Evolutionary conservation across 2,113 vertebrate genomes (phyloP).

Genomic region (Neomonachus schauinslandi): DNA sequence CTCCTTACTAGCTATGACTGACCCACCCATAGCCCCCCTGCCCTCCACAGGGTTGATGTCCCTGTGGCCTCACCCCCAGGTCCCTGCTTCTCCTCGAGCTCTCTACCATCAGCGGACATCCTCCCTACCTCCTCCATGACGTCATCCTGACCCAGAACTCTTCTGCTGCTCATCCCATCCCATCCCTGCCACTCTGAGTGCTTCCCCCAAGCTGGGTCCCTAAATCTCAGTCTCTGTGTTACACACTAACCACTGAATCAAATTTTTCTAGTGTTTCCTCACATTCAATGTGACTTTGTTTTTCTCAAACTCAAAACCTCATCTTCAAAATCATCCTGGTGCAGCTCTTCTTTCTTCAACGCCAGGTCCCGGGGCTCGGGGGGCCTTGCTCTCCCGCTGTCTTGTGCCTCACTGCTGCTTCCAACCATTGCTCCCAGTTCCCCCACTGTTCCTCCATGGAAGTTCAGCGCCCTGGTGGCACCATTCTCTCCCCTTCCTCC

Average conservation of each 20-base stretch:
- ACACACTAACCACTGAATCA: background rate
- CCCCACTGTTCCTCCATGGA: background rate
- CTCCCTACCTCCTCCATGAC: background rate
- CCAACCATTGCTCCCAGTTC: fast-evolving
- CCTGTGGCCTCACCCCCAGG: background rate
- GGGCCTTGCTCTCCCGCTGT: background rate
- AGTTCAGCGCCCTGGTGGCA: fast-evolving
- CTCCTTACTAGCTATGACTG: background rate
- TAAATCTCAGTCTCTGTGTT: background rate
- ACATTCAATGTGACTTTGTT: background rate
- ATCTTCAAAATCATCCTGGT: background rate
- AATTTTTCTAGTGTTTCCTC: background rate
- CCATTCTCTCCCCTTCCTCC: background rate
- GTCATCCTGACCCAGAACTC: background rate
- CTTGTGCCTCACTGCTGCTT: background rate
- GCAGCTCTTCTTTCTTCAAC: background rate
- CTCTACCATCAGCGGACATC: background rate
- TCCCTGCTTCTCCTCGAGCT: background rate
- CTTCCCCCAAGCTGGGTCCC: background rate
- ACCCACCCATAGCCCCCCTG: no score
- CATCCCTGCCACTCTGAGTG: background rate
- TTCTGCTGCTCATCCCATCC: background rate
- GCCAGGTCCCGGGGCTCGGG: background rate
- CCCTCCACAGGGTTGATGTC: background rate
- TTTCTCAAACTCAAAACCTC: background rate